Conservation (phyloP, 1,140 invertebrate genomes). For the Dryas iulia region DNA sequence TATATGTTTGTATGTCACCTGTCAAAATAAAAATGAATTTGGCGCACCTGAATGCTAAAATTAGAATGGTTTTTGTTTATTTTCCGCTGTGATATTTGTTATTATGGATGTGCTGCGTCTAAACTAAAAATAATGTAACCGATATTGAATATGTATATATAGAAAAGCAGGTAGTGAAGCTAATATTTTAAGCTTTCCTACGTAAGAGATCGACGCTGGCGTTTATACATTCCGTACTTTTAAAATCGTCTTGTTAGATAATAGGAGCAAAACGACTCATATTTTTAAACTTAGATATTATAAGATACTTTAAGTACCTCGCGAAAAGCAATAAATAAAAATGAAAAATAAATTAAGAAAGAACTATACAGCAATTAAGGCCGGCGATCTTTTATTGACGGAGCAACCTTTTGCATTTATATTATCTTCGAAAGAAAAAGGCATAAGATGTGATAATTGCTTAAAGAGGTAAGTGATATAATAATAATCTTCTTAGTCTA, state of each 20-base stretch:
- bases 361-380: slow-evolving; percentile 54
- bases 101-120: slow-evolving; percentile 48
- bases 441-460: slow-evolving; percentile 68
- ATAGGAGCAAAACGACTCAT: slow-evolving; percentile 4
- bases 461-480: slow-evolving; percentile 60
- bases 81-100: slow-evolving; percentile 49
- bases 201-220: slow-evolving; percentile 36
- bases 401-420: slow-evolving; percentile 73
- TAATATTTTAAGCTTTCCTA: slow-evolving; percentile 56
- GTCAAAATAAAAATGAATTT: slow-evolving; percentile 32
- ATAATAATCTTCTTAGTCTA: too few species aligned
- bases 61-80: slow-evolving; percentile 57
- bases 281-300: neutral
- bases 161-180: slow-evolving; percentile 58
- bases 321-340: slow-evolving; percentile 30
- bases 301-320: slow-evolving; percentile 3
- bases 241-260: slow-evolving; percentile 21
- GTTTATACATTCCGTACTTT: slow-evolving; percentile 49
- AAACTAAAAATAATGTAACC: slow-evolving; percentile 74
- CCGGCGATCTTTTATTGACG: slow-evolving; percentile 63
- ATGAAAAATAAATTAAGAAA: slow-evolving; percentile 68
- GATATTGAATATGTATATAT: slow-evolving; percentile 59
- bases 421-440: slow-evolving; percentile 68
- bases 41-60: slow-evolving; percentile 39
- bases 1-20: neutral